Percentiles rank a stretch among this genome's conserved stretches.
Conservation (phyloP, 2,888 invertebrate species). For the Melanargia galathea region DNA sequence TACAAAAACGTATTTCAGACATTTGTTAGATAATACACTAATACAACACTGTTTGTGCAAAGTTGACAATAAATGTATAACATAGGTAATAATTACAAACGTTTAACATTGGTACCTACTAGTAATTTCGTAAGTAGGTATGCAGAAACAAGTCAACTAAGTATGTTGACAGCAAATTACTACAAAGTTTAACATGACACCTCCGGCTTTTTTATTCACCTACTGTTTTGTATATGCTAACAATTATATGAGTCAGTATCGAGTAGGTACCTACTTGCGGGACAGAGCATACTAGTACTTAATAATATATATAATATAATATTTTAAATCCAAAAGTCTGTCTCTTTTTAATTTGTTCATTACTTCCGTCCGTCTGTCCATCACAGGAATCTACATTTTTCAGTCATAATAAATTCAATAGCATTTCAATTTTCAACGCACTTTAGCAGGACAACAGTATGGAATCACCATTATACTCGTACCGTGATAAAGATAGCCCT, state of each 20-base stretch:
- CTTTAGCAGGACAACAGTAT: too few species aligned
- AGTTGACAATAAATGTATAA: conserved; percentile 4
- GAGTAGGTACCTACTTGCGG: background rate
- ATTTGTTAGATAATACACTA: background rate
- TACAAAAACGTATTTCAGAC: too few species aligned
- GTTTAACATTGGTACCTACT: background rate
- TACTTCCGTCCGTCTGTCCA: too few species aligned
- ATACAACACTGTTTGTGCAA: background rate
- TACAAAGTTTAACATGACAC: conserved; percentile 10
- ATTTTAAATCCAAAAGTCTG: too few species aligned
- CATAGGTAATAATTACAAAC: conserved; percentile 5
- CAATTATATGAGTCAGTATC: background rate
- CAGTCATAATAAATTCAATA: too few species aligned
- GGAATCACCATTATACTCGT: too few species aligned
- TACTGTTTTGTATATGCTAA: background rate
- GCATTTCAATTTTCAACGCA: too few species aligned
- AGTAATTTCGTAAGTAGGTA: conserved; percentile 1
- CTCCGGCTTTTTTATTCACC: background rate
- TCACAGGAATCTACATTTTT: too few species aligned
- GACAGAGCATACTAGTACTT: too few species aligned
- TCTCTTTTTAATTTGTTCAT: too few species aligned
- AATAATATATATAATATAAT: too few species aligned
- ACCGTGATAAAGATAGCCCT: too few species aligned
- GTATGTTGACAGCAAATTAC: conserved; percentile 11
- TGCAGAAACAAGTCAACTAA: background rate